A percentile compares a stretch with the other conserved stretches of the same genome.
Conservation (phyloP, 2,113 vertebrate genomes). For the Zonotrichia leucophrys region DNA sequence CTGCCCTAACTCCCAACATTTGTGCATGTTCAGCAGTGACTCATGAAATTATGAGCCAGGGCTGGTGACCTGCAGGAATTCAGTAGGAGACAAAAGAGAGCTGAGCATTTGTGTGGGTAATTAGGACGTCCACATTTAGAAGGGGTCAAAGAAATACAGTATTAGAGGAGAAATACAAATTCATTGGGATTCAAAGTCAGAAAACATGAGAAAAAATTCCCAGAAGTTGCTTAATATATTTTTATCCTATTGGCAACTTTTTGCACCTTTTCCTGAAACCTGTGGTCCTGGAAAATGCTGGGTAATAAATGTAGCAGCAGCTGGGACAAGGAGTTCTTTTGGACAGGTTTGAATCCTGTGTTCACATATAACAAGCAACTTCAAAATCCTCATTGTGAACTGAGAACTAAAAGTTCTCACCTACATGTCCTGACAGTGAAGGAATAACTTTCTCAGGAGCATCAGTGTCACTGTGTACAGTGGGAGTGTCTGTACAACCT, state of each 20-base stretch:
- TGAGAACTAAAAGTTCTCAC: neutral
- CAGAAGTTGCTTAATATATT: neutral
- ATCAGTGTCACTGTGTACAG: neutral
- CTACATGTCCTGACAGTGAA: neutral
- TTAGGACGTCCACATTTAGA: neutral
- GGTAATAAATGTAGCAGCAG: neutral
- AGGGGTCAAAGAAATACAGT: neutral
- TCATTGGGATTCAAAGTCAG: neutral
- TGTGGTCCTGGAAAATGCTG: neutral
- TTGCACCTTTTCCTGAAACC: neutral
- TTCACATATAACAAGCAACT: neutral
- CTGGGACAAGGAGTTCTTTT: neutral
- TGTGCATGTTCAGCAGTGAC: slow-evolving; percentile 50
- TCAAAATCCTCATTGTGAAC: neutral
- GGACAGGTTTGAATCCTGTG: neutral
- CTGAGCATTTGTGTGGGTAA: neutral
- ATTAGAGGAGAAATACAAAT: neutral
- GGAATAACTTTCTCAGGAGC: neutral
- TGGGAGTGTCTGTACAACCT: neutral
- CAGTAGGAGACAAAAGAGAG: neutral
- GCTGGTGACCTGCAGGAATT: slow-evolving; percentile 38
- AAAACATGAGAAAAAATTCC: neutral
- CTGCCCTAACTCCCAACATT: neutral
- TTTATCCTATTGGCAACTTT: neutral
- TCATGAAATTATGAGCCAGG: slow-evolving; percentile 34